Percentiles rank a stretch among this genome's conserved stretches.
phyloP scores from a whole-genome alignment of 2,113 vertebrate species.

The Puntigrus tetrazona region DNA sequence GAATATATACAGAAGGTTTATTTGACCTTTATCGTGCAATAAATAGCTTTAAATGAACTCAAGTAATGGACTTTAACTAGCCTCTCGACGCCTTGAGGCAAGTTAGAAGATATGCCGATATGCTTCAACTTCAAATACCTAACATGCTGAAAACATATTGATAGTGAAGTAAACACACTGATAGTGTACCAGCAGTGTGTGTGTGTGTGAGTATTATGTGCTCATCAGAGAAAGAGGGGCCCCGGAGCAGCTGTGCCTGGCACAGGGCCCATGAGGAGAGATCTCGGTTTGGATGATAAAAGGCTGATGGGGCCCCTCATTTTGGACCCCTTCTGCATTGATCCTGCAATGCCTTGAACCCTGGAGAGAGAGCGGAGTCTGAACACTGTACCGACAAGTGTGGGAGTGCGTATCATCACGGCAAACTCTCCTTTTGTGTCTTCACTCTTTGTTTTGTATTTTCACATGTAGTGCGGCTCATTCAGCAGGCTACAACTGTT shows the following conservation, averaged over 20 bases:
- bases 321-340: constrained; percentile 43
- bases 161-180: not conserved
- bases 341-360: constrained; percentile 34
- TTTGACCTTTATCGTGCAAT: too few species aligned
- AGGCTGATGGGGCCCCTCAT: constrained; percentile 46
- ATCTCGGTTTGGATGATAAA: constrained; percentile 45
- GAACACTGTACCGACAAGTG: constrained; percentile 32
- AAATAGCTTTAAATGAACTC: not conserved
- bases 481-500: constrained; percentile 15
- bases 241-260: constrained; percentile 48
- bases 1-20: not conserved
- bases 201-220: constrained; percentile 22
- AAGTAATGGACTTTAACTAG: not conserved
- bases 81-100: not conserved
- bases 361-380: constrained; percentile 27
- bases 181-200: constrained; percentile 7
- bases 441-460: constrained; percentile 12
- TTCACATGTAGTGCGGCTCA: constrained; percentile 24
- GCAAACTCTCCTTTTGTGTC: constrained; percentile 2
- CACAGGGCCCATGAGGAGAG: constrained; percentile 42
- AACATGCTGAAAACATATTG: not conserved
- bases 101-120: not conserved
- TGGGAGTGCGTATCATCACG: constrained; percentile 30
- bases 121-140: not conserved
- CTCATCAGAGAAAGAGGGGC: constrained; percentile 32